phyloP scores from a whole-genome alignment of 2,113 vertebrate species.

The Eleginops maclovinus region DNA sequence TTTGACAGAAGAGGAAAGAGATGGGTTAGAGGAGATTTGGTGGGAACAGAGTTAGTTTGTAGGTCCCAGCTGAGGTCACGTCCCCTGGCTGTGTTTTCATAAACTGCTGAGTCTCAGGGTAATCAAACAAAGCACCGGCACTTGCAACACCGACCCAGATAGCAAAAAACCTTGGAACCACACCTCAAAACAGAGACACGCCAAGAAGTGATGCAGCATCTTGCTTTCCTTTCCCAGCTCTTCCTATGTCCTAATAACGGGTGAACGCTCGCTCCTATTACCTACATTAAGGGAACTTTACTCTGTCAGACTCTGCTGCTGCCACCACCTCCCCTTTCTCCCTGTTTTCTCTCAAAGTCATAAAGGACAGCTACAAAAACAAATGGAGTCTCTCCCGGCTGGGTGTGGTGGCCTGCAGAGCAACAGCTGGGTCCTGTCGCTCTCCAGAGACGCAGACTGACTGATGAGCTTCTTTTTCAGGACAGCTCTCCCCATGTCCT shows the following conservation, averaged over 20 bases:
- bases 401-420: constrained; percentile 80
- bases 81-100: constrained; percentile 74
- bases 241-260: constrained; percentile 18
- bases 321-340: constrained; percentile 26
- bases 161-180: constrained; percentile 28
- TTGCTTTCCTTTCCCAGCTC: constrained; percentile 8
- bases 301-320: constrained; percentile 14
- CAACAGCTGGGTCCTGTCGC: constrained; percentile 83
- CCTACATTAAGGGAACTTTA: constrained; percentile 5
- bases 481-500: constrained; percentile 32
- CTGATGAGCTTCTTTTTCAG: constrained; percentile 42
- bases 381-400: constrained; percentile 69
- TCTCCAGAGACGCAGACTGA: constrained; percentile 63
- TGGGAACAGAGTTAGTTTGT: constrained; percentile 69
- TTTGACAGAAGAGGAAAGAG: constrained; percentile 25
- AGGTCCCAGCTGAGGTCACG: constrained; percentile 78
- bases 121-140: constrained; percentile 65
- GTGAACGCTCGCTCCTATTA: background rate
- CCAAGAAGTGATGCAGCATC: constrained; percentile 29
- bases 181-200: constrained; percentile 24
- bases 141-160: constrained; percentile 40
- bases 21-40: constrained; percentile 39
- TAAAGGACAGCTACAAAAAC: constrained; percentile 80
- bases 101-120: constrained; percentile 66
- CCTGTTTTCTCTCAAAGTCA: constrained; percentile 43